Evolutionary conservation across 2,797 vertebrate species (phyloP), one percentile per base, ranked within the genome.

Genomic region (Apodemus agrarius): DNA sequence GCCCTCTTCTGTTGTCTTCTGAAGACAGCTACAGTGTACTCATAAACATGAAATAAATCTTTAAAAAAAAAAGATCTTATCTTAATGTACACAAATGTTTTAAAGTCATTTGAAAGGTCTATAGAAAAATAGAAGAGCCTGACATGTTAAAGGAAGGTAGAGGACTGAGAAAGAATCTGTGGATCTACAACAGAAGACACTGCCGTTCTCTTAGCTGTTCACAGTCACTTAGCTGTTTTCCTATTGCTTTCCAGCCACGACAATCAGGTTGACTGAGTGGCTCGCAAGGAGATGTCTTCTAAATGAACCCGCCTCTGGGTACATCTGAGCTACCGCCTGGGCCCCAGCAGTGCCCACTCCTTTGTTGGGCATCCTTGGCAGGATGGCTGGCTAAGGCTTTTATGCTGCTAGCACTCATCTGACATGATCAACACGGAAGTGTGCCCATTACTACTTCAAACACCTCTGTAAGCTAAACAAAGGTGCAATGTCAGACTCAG

Each of bases 71-170:
- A 49, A 49, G 6, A 83, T 94, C 14, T 96, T 76, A 90, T 16
- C 84, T 94, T 52, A 21, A 61, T 52, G 65, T 89, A 59, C 10
- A 46, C 26, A 90, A 37, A 91, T 72, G 43, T 13, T 59, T 90
- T 80, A 40, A 93, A 90, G 49, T 96, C 34, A 94, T 89, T 96
- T 61, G 75, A 5, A 90, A 96, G 78, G 34, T 34, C 16, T 83
- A 69, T 3, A 85, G 37, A 49, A 90, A 24, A 90, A 63, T 61
- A 69, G 69, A 96, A 76, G 83, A 93, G 34, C 34, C 19, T 74
- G 69, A 67, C 87, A 54, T 91, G 24, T 8, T 37, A 90, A 94
- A 96, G 76, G 37, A 90, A 88, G 81, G 90, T 2, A 8, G 82
- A 37, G 16, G 84, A 61, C 31, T 49, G 5, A 91, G 80, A 61